A percentile compares a stretch with the other conserved stretches of the same genome.
Evolutionary conservation across 2,797 vertebrate genomes (phyloP).

Genomic region (Rhinoraja longicauda): DNA sequence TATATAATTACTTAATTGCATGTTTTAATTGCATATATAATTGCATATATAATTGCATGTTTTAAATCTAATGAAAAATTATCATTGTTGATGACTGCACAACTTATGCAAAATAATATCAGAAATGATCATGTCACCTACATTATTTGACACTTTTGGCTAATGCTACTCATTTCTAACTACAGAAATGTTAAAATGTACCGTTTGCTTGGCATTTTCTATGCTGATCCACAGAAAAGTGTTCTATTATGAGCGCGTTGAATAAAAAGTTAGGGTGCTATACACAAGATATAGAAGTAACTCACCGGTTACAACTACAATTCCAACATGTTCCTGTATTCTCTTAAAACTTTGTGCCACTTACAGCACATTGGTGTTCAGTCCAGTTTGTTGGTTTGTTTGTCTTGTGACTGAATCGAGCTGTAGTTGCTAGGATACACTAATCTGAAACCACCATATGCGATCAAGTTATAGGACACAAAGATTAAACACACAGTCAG

Average conservation of each 20-base stretch:
- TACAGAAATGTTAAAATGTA: background rate
- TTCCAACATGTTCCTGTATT: background rate
- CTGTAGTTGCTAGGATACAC: slow-evolving; percentile 30
- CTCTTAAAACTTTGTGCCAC: background rate
- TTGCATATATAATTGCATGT: background rate
- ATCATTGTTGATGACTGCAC: background rate
- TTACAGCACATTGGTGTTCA: background rate
- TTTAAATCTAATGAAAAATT: background rate
- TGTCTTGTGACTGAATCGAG: slow-evolving; percentile 25
- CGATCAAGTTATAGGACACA: background rate
- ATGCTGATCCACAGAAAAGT: background rate
- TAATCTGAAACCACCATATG: slow-evolving; percentile 24
- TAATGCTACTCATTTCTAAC: background rate
- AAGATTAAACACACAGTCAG: slow-evolving; percentile 6
- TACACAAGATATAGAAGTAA: background rate
- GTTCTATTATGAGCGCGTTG: background rate
- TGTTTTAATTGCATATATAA: too few species aligned
- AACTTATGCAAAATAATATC: background rate
- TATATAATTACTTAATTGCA: too few species aligned
- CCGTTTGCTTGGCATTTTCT: background rate
- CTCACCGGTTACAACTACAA: background rate
- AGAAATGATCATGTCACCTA: background rate
- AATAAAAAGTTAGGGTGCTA: background rate
- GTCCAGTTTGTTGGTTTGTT: slow-evolving; percentile 20
- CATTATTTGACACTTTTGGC: background rate